These are phyloP conservation scores for Mustelus asterias DNA, from an alignment of 2,113 vertebrate species.

Conservation along the genomic window DNA sequence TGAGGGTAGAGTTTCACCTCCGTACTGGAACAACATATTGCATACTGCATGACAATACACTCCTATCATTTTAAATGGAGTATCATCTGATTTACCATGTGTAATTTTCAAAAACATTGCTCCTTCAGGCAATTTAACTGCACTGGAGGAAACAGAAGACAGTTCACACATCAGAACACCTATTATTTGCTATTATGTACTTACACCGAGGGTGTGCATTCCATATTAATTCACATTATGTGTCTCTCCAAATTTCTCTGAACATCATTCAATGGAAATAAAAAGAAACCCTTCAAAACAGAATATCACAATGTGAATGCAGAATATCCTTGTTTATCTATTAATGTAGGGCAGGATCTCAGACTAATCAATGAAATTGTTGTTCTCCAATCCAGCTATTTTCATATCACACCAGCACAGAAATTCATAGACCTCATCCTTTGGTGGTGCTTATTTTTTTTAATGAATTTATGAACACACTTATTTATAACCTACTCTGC, in stretches of 20 bases:
- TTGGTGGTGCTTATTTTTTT: neutral
- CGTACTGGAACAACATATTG: neutral
- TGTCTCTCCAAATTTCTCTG: neutral
- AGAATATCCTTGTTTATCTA: neutral
- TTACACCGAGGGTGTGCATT: neutral
- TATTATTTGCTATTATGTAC: neutral
- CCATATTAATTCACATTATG: neutral
- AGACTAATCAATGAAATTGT: neutral
- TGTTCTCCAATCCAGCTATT: neutral
- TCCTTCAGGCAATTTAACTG: neutral
- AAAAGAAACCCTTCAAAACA: neutral
- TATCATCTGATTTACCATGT: neutral
- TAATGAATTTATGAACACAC: neutral
- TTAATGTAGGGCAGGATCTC: neutral
- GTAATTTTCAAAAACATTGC: neutral
- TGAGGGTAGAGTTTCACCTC: neutral
- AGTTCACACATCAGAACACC: neutral
- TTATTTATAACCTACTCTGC: neutral
- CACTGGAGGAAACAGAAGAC: neutral
- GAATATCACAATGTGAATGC: neutral
- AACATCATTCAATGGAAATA: constrained; percentile 3
- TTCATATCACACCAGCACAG: neutral
- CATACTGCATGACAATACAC: neutral
- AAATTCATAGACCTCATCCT: neutral
- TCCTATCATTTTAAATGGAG: neutral